These are phyloP conservation scores for Phyllostomus hastatus DNA, from an alignment of 2,113 vertebrate species.

Conservation along the genomic window DNA sequence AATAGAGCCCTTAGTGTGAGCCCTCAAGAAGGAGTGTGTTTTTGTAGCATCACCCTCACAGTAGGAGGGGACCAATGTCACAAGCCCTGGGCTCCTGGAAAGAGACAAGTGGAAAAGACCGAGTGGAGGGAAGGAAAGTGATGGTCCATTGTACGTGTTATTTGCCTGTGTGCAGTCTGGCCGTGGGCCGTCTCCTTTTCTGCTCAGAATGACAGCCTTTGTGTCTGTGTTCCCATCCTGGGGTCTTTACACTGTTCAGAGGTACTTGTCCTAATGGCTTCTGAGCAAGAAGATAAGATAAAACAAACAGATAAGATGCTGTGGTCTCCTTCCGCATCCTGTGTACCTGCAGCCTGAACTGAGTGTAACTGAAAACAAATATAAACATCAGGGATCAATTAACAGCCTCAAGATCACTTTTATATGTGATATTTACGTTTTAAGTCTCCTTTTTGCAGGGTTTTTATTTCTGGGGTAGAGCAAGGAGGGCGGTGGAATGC, in stretches of 20 bases:
- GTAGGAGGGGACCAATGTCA: background rate
- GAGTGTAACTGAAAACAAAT: slow-evolving; percentile 33
- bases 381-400: background rate
- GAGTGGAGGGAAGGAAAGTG: background rate
- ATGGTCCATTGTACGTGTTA: background rate
- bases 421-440: background rate
- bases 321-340: background rate
- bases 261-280: background rate
- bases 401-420: background rate
- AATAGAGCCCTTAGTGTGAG: background rate
- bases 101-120: no score
- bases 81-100: background rate
- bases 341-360: background rate
- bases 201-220: background rate
- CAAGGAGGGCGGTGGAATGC: background rate
- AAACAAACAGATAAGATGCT: slow-evolving; percentile 5
- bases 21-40: background rate
- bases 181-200: background rate
- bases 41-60: background rate
- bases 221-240: background rate
- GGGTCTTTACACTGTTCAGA: background rate
- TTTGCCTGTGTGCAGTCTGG: background rate
- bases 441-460: background rate
- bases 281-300: background rate
- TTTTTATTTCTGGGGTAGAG: background rate